Percentiles rank a stretch among this genome's conserved stretches.
phyloP scores from a whole-genome alignment of 2,888 invertebrate species.

The Argyresthia goedartella region DNA sequence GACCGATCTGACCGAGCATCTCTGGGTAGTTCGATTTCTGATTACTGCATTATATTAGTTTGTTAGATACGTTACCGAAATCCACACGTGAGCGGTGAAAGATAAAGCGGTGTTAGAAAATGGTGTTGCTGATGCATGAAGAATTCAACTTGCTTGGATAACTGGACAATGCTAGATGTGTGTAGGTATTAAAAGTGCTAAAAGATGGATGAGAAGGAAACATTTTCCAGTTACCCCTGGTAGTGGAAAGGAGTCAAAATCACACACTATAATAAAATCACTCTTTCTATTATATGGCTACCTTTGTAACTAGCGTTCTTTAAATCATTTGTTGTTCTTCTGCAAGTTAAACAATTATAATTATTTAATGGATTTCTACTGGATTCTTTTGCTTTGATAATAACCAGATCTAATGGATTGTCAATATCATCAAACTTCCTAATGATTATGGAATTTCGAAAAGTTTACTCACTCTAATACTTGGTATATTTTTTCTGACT shows the following conservation, averaged over 20 bases:
- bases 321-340: conserved; percentile 67
- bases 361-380: conserved; percentile 6
- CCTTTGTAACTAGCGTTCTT: conserved; percentile 66
- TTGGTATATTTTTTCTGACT: conserved; percentile 76
- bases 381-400: neutral
- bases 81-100: conserved; percentile 35
- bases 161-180: neutral
- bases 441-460: neutral
- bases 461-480: conserved; percentile 79
- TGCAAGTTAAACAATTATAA: conserved; percentile 25
- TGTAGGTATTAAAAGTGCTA: neutral
- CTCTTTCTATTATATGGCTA: conserved; percentile 27
- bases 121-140: neutral
- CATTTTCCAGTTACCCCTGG: neutral
- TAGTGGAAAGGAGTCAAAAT: conserved; percentile 24
- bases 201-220: neutral
- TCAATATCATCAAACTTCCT: neutral
- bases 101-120: conserved; percentile 11
- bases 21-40: conserved; percentile 67
- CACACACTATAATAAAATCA: conserved; percentile 30
- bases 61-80: conserved; percentile 13
- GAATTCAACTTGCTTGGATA: neutral
- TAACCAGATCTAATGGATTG: neutral
- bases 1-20: conserved; percentile 66
- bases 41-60: conserved; percentile 57